A percentile compares a stretch with the other conserved stretches of the same genome.
phyloP scores from a whole-genome alignment of 2,888 invertebrate genomes.

The Herminia tarsipennalis region DNA sequence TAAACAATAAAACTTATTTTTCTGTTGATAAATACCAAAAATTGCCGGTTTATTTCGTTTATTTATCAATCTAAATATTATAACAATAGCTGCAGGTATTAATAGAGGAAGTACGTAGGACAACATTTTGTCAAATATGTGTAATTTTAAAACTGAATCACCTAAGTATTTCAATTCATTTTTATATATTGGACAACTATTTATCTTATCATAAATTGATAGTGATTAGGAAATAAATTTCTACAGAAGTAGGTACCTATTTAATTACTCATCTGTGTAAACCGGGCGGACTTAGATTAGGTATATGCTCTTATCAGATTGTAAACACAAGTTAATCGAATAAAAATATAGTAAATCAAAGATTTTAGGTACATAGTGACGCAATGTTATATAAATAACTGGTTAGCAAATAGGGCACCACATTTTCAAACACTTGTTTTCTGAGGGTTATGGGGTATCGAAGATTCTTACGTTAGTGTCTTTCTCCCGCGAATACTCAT shows the following conservation, averaged over 20 bases:
- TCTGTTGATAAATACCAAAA: slow-evolving; percentile 82
- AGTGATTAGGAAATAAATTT: slow-evolving; percentile 5
- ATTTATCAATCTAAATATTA: slow-evolving; percentile 67
- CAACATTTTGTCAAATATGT: slow-evolving; percentile 51
- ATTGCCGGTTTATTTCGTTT: slow-evolving; percentile 65
- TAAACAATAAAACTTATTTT: slow-evolving; percentile 77
- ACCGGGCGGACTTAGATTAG: slow-evolving; percentile 1
- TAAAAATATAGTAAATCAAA: too few species aligned
- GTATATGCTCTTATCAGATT: too few species aligned
- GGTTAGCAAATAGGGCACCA: too few species aligned
- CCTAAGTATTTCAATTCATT: neutral
- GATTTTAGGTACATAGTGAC: too few species aligned
- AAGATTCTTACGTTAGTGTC: too few species aligned
- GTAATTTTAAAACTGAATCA: neutral
- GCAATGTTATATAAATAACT: too few species aligned
- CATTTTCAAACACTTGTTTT: too few species aligned
- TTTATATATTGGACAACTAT: neutral
- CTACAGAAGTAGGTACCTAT: neutral
- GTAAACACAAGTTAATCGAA: too few species aligned
- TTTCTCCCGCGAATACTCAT: too few species aligned
- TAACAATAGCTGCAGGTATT: slow-evolving; percentile 54
- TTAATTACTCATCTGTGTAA: neutral
- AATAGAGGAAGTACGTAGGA: slow-evolving; percentile 52
- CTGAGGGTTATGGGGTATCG: too few species aligned
- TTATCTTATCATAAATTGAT: slow-evolving; percentile 30